Base-by-base conservation (phyloP, 2,113 vertebrate genomes). In the Halichoeres trimaculatus region DNA sequence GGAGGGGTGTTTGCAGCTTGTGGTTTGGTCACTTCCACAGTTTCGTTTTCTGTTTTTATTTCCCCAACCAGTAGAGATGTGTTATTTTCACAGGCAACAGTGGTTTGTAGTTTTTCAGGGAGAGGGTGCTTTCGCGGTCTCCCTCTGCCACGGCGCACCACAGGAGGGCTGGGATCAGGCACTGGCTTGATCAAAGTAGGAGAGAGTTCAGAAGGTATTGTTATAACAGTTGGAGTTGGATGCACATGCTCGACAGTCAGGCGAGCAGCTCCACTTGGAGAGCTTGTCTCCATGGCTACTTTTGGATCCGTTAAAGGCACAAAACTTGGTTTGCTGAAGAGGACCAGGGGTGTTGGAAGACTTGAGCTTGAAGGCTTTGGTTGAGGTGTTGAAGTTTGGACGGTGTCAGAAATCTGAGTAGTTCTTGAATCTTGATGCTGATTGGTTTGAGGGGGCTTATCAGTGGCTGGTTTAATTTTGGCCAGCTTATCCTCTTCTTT, bases 101-200 rank as follows among this genome's bases (percentile, higher is more conserved):
- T 4, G 2, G 0, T 2, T 10, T 9, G 43, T 57, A n/a, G 2
- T 2, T 12, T 26, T 14, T 17, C 24, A 16, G 10, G 3, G 19
- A 2, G 0, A 0, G 16, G 12, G 10, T 52, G 3, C 36, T 83
- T 89, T 17, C 47, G 80, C 13, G 85, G 85, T 22, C 86, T 57
- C 5, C 86, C 83, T 38, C 74, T 73, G 16, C 41, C 1, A 0
- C 60, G 64, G 3, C 10, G 36, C 5, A 1, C 14, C 0, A 2
- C 23, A 8, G 24, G 0, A 5, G 34, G 10, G 19, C 12, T 62
- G 0, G 48, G 13, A 26, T 61, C 7, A 0, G 36, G 7, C 5
- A 61, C 5, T 0, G 52, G 23, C 17, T 45, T 1, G 1, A 26
- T 56, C 22, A 23, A 2, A 10, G 8, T 1, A 36, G 57, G 17